Percentiles rank a stretch among this genome's conserved stretches.
Evolutionary conservation across 2,888 invertebrate species (phyloP).

Genomic region (Antitype chi): DNA sequence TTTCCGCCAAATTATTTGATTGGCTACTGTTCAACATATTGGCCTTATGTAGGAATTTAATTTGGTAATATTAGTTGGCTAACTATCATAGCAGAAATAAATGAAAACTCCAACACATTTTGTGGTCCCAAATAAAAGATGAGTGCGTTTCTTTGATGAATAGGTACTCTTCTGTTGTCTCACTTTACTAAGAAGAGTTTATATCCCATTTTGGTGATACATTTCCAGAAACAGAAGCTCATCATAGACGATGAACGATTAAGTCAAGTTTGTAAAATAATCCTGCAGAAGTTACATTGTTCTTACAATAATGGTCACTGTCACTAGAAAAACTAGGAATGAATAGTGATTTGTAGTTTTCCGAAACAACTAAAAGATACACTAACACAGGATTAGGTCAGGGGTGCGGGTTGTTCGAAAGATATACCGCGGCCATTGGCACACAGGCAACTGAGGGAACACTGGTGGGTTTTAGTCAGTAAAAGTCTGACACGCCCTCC

Average conservation of each 20-base stretch:
- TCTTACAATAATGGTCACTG: neutral
- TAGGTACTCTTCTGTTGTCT: neutral
- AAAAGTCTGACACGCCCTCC: too few relatives aligned
- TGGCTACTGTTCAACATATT: constrained; percentile 21
- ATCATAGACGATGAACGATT: neutral
- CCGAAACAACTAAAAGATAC: neutral
- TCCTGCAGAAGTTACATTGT: neutral
- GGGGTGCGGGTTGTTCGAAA: too few relatives aligned
- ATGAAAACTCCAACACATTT: too few relatives aligned
- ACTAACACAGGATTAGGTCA: neutral
- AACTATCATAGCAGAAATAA: neutral
- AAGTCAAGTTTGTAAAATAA: neutral
- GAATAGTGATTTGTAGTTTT: neutral
- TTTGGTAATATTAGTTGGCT: neutral
- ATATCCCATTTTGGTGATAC: neutral
- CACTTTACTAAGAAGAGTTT: neutral
- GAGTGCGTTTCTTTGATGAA: neutral
- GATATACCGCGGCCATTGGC: too few relatives aligned
- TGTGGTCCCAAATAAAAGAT: neutral
- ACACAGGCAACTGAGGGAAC: too few relatives aligned
- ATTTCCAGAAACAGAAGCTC: neutral
- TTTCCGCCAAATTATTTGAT: constrained; percentile 42
- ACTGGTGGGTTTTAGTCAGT: too few relatives aligned
- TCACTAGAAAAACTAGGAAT: neutral
- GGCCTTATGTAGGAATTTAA: neutral